A percentile compares a stretch with the other conserved stretches of the same genome.
phyloP scores from a whole-genome alignment of 2,797 vertebrate genomes.

The Todus mexicanus region DNA sequence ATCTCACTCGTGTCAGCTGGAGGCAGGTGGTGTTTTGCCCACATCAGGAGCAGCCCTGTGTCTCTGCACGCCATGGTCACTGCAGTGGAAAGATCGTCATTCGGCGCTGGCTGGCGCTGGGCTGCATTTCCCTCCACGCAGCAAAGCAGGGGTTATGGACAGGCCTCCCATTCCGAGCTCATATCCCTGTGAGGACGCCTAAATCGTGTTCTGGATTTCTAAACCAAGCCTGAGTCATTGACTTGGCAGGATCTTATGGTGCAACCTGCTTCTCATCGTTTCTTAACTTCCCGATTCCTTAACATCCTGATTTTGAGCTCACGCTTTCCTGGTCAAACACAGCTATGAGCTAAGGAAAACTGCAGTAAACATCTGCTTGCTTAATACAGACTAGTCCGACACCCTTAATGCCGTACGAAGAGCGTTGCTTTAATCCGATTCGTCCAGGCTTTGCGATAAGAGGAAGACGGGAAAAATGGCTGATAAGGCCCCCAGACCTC shows the following conservation, averaged over 20 bases:
- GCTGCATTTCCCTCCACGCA: not conserved
- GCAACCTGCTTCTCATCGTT: not conserved
- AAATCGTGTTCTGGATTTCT: not conserved
- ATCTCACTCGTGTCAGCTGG: fast-evolving
- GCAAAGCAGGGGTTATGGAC: not conserved
- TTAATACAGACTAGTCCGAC: not conserved
- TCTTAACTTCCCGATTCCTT: not conserved
- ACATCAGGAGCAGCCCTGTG: fast-evolving
- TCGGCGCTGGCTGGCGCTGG: not conserved
- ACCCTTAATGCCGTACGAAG: not conserved
- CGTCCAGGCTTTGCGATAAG: not conserved
- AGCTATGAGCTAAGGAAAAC: not conserved
- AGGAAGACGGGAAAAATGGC: not conserved
- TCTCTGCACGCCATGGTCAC: not conserved
- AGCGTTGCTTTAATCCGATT: not conserved
- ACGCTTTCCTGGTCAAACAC: not conserved
- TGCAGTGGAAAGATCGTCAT: not conserved
- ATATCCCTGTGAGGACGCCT: not conserved
- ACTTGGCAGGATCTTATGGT: not conserved
- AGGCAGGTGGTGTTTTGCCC: not conserved
- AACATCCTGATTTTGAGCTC: not conserved
- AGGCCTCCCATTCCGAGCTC: not conserved
- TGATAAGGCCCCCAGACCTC: not conserved
- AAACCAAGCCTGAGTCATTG: not conserved
- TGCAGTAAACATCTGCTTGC: not conserved